phyloP scores from a whole-genome alignment of 2,797 vertebrate species.

The Arctocebus calabarensis region DNA sequence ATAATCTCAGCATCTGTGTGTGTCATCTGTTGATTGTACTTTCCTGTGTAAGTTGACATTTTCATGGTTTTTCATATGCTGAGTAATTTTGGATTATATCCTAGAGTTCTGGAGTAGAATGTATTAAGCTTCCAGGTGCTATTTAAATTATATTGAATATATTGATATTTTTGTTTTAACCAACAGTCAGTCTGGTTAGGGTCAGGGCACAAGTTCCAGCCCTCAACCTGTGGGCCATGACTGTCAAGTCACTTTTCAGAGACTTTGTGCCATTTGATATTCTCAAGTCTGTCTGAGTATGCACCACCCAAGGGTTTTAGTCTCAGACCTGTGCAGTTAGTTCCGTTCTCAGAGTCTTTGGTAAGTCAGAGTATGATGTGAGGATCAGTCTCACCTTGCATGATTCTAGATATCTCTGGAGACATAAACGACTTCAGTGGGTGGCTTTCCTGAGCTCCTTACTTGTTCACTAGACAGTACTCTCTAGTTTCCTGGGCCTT shows the following conservation, averaged over 20 bases:
- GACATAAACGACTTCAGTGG: not conserved
- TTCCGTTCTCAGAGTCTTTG: not conserved
- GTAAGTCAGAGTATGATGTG: not conserved
- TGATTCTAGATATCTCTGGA: not conserved
- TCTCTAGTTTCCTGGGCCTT: not conserved
- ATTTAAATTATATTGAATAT: not conserved
- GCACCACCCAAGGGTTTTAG: too few species aligned
- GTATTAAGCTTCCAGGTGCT: not conserved
- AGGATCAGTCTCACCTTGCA: not conserved
- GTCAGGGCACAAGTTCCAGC: not conserved
- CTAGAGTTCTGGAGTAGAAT: not conserved
- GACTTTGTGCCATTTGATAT: not conserved
- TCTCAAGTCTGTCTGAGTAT: not conserved
- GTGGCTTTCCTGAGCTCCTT: not conserved
- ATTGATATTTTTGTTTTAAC: not conserved
- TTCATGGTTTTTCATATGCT: not conserved
- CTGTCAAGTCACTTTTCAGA: not conserved
- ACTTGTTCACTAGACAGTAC: not conserved
- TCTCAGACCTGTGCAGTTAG: too few species aligned
- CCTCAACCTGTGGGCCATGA: not conserved
- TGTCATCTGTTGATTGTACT: not conserved
- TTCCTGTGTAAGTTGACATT: not conserved
- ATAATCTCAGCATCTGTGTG: not conserved
- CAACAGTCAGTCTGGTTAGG: not conserved
- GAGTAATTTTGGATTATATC: not conserved